Base-by-base conservation (phyloP, 2,797 vertebrate species). In the Benthosema pterotum region DNA sequence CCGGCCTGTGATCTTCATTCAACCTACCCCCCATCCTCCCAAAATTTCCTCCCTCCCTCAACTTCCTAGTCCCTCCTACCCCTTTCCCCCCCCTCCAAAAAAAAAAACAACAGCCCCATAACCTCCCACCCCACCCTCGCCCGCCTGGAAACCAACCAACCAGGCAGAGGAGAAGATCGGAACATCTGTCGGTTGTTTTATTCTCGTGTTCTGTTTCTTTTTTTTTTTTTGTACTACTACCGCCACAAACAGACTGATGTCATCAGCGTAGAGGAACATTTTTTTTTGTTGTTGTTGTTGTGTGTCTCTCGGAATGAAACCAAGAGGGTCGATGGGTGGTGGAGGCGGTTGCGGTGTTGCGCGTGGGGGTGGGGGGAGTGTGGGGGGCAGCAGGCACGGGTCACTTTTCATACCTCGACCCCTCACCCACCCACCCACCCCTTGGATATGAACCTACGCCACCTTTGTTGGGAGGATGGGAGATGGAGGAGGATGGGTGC, bases 1-100 rank as follows among this genome's bases (percentile, higher is more conserved):
- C 97, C 14, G 98, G 97, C 91, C 96, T 99, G 96, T 99, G 95
- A 95, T 91, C 80, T 63, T 68, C 83, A 48, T 60, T 65, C 15
- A 14, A 50, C 47, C 60, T 11, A 91, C 89, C 84, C 47, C 22
- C 55, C 62, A 45, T 46, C 61, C 57, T 50, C 59, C 68, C 71
- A n/a, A n/a, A n/a, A n/a, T n/a, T n/a, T n/a, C n/a, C n/a, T n/a
- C n/a, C n/a, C n/a, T n/a, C n/a, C n/a, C n/a, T n/a, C n/a, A n/a
- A n/a, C n/a, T n/a, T n/a, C n/a, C n/a, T n/a, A n/a, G n/a, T n/a
- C n/a, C n/a, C n/a, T n/a, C n/a, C n/a, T n/a, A n/a, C n/a, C n/a
- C n/a, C n/a, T n/a, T n/a, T n/a, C 52, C 65, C 65, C 32, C 52
- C 55, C 32, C 32, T 7, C 45, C 42, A 15, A 25, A 15, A 22